A percentile compares a stretch with the other conserved stretches of the same genome.
These are phyloP conservation scores for Acomys russatus DNA, from an alignment of 2,797 vertebrate genomes.

Conservation along the genomic window DNA sequence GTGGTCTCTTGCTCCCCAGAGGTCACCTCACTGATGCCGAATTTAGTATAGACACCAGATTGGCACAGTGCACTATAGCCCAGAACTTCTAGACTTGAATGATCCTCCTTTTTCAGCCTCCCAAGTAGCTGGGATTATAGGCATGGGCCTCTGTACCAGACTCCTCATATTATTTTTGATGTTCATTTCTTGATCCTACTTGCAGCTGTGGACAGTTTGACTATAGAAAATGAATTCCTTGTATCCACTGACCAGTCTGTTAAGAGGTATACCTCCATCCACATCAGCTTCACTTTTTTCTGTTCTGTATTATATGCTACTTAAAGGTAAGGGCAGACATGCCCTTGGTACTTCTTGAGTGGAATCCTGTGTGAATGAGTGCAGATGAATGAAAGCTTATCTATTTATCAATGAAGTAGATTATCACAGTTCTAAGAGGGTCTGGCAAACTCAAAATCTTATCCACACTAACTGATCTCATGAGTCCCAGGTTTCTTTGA, in stretches of 20 bases:
- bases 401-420: background rate
- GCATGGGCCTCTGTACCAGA: no score
- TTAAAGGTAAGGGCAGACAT: background rate
- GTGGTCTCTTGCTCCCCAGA: no score
- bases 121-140: no score
- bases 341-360: background rate
- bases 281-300: background rate
- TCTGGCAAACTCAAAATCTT: slow-evolving; percentile 3
- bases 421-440: background rate
- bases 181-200: background rate
- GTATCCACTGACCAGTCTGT: background rate
- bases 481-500: background rate
- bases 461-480: background rate
- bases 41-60: no score
- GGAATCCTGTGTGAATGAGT: background rate
- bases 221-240: background rate
- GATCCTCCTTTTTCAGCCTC: no score
- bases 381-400: background rate
- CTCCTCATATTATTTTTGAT: no score
- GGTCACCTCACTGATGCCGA: no score
- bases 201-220: background rate
- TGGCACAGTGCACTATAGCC: no score
- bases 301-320: background rate
- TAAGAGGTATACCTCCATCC: background rate
- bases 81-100: no score